Percentiles rank a stretch among this genome's conserved stretches.
These are phyloP conservation scores for Myotis yumanensis DNA, from an alignment of 2,113 vertebrate species.

Conservation along the genomic window DNA sequence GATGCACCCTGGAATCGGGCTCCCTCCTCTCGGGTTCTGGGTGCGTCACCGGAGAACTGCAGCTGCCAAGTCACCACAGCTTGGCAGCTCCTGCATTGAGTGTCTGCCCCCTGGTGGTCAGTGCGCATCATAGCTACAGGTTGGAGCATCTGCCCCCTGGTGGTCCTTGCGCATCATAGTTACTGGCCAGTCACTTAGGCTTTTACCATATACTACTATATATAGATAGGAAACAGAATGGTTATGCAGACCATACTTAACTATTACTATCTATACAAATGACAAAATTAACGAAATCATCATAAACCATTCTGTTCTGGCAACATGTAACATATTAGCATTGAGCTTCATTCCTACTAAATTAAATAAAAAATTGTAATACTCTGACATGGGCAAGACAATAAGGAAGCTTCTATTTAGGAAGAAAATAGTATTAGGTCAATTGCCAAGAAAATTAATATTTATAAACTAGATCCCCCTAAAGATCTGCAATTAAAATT, in stretches of 20 bases:
- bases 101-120: no score
- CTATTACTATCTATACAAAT: background rate
- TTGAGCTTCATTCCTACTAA: background rate
- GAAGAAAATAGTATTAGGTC: background rate
- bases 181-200: no score
- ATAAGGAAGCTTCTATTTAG: background rate
- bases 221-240: background rate
- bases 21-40: no score
- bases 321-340: background rate
- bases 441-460: conserved; percentile 17
- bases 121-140: no score
- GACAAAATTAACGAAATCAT: background rate
- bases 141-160: no score
- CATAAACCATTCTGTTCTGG: background rate
- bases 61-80: no score
- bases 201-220: no score
- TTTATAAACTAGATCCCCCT: background rate
- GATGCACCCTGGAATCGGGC: no score
- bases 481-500: background rate
- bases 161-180: no score
- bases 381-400: background rate
- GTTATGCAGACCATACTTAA: background rate
- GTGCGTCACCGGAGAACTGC: no score
- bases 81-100: no score
- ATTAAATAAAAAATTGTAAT: conserved; percentile 7